Percentiles rank a stretch among this genome's conserved stretches.
phyloP scores from a whole-genome alignment of 1,140 invertebrate species.

The Ephestia elutella region DNA sequence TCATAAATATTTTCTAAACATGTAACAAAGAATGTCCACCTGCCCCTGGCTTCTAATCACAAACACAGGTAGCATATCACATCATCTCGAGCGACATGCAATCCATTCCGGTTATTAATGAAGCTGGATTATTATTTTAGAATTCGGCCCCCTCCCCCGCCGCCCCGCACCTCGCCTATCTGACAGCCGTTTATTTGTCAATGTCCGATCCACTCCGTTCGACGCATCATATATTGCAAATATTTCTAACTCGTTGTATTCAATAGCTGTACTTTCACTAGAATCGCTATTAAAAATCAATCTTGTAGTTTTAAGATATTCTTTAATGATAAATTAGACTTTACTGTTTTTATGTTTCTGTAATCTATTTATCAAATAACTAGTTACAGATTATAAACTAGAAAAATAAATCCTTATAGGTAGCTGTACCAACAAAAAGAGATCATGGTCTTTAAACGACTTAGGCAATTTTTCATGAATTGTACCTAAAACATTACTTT shows the following conservation, averaged over 20 bases:
- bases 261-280: constrained; percentile 9
- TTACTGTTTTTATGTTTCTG: too few relatives aligned
- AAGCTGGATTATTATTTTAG: constrained; percentile 38
- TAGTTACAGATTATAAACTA: too few relatives aligned
- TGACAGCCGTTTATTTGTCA: constrained; percentile 65
- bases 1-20: not conserved
- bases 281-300: too few relatives aligned
- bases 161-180: constrained; percentile 40
- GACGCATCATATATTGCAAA: constrained; percentile 31
- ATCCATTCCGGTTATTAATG: constrained; percentile 63
- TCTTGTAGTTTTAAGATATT: too few relatives aligned
- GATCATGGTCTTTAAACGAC: too few relatives aligned
- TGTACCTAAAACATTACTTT: too few relatives aligned
- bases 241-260: not conserved
- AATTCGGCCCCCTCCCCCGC: constrained; percentile 41
- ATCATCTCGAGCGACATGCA: constrained; percentile 44
- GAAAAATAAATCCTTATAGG: too few relatives aligned
- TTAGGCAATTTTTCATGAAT: too few relatives aligned
- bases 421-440: too few relatives aligned
- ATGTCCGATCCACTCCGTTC: constrained; percentile 38
- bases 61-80: constrained; percentile 62
- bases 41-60: constrained; percentile 26
- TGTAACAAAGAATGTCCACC: not conserved
- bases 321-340: too few relatives aligned
- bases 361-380: too few relatives aligned